Percentiles rank a stretch among this genome's conserved stretches.
Evolutionary conservation across 2,888 invertebrate species (phyloP).

Genomic region (Nephrotoma flavescens): DNA sequence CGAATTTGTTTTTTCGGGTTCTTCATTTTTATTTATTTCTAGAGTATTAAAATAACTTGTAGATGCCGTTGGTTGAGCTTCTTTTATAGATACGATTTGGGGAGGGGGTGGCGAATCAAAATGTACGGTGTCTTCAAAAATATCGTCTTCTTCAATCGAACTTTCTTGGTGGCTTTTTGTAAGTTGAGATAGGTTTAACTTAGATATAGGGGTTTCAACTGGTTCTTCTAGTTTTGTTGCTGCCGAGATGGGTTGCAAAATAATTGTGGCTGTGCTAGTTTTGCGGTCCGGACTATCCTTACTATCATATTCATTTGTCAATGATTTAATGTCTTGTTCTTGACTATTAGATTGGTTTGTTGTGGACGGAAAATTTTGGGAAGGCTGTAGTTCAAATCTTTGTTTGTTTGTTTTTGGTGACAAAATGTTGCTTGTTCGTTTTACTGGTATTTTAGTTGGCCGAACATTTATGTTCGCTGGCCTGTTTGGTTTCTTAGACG

Average conservation of each 20-base stretch:
- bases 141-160: neutral
- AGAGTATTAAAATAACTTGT: neutral
- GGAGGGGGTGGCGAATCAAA: neutral
- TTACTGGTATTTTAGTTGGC: neutral
- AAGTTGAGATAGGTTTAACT: neutral
- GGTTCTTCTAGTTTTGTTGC: neutral
- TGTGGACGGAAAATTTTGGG: neutral
- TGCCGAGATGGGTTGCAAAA: neutral
- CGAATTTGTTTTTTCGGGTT: neutral
- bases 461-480: neutral
- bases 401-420: neutral
- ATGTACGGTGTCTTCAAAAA: neutral
- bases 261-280: neutral
- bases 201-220: neutral
- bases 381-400: neutral
- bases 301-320: neutral
- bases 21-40: neutral
- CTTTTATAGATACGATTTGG: neutral
- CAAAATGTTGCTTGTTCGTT: neutral
- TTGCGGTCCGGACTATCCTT: neutral
- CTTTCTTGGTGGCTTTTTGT: neutral
- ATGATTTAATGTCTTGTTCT: neutral
- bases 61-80: neutral
- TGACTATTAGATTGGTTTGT: neutral
- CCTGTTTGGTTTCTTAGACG: neutral